Conservation (phyloP, 2,113 vertebrate genomes). For the Hyperopisus bebe region DNA sequence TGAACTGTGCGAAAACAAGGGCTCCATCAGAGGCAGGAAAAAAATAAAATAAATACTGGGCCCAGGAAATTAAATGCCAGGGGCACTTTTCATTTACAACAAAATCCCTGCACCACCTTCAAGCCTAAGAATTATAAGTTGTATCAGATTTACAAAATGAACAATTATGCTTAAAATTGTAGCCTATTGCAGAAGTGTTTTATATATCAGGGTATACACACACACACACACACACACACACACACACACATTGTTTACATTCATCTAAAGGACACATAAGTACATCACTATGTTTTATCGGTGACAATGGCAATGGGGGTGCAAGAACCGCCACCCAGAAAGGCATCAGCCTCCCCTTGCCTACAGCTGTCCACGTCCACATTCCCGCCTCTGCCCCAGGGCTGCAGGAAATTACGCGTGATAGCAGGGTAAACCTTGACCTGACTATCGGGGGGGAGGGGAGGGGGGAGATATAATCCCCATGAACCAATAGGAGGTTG, state of each 20-base stretch:
- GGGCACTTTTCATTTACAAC: conserved; percentile 86
- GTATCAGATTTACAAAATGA: conserved; percentile 99
- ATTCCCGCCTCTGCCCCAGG: conserved; percentile 50
- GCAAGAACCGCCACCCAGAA: conserved; percentile 46
- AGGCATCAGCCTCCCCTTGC: conserved; percentile 72
- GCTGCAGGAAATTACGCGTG: conserved; percentile 70
- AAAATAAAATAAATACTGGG: conserved; percentile 72
- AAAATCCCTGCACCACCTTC: conserved; percentile 89
- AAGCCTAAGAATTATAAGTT: conserved; percentile 96
- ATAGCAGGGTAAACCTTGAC: conserved; percentile 75
- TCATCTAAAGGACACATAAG: neutral
- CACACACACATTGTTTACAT: neutral
- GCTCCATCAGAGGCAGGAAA: conserved; percentile 76
- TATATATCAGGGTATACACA: neutral
- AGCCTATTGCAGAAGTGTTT: conserved; percentile 64
- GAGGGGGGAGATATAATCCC: neutral
- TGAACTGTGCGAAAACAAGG: conserved; percentile 85
- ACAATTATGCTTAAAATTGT: conserved; percentile 94
- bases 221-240: conserved; percentile 15
- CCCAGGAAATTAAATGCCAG: conserved; percentile 87
- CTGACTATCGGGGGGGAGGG: conserved; percentile 68
- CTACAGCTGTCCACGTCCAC: conserved; percentile 70
- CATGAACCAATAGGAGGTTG: conserved; percentile 26
- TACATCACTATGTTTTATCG: neutral
- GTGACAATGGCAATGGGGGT: neutral